Conservation (phyloP, 2,888 invertebrate species). For the Spilarctia lutea region DNA sequence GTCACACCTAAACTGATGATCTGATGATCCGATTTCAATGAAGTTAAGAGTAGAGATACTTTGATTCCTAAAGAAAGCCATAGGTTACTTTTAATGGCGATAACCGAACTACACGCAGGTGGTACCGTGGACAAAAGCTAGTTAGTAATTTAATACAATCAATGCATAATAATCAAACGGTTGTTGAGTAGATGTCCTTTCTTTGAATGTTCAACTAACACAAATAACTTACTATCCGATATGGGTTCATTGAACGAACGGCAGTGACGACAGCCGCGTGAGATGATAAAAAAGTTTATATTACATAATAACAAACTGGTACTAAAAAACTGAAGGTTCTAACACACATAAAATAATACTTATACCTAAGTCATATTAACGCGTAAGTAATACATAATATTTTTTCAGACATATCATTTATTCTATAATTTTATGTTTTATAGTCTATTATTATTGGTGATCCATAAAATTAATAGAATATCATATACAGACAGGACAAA, state of each 20-base stretch:
- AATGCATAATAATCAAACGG: background rate
- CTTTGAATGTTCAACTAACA: background rate
- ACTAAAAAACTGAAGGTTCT: background rate
- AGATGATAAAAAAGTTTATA: background rate
- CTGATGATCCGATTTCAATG: no score
- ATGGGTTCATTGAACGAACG: constrained; percentile 2
- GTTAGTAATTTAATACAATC: background rate
- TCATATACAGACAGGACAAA: no score
- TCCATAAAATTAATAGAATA: no score
- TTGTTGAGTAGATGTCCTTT: background rate
- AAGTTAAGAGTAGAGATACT: no score
- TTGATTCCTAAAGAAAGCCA: no score
- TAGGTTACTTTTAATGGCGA: background rate
- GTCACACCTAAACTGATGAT: no score
- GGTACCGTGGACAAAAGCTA: background rate
- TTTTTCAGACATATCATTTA: background rate
- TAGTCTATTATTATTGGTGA: no score
- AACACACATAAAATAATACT: background rate
- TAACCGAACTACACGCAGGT: background rate
- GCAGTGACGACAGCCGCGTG: background rate
- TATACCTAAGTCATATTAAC: no score
- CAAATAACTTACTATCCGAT: background rate
- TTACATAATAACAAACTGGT: background rate
- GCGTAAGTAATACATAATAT: background rate
- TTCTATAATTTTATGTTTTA: background rate